phyloP scores from a whole-genome alignment of 2,888 invertebrate genomes.

The Therioaphis trifolii region DNA sequence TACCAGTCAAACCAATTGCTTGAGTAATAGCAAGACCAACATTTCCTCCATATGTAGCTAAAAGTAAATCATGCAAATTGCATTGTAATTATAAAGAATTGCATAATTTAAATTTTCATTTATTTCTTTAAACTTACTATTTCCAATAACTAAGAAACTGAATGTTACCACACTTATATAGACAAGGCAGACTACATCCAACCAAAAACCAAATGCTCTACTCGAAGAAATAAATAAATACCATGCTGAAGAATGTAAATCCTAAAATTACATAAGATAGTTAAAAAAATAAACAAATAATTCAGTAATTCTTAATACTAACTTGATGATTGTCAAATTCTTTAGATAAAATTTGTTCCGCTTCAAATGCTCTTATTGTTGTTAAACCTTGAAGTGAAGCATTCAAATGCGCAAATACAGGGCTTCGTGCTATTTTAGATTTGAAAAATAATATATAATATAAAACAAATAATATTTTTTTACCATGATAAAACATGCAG shows the following conservation, averaged over 20 bases:
- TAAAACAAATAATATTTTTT: not conserved
- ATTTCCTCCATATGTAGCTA: constrained; percentile 73
- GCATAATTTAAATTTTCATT: not conserved
- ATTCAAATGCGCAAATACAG: constrained; percentile 93
- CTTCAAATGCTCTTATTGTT: constrained; percentile 89
- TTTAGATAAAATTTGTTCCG: constrained; percentile 80
- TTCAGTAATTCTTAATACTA: constrained; percentile 67
- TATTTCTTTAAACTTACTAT: constrained; percentile 62
- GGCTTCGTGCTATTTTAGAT: constrained; percentile 80
- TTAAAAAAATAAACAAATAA: constrained; percentile 31
- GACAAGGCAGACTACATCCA: constrained; percentile 87
- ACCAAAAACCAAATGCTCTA: constrained; percentile 92
- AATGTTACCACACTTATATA: constrained; percentile 89
- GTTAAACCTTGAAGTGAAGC: constrained; percentile 90
- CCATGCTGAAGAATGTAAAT: constrained; percentile 80
- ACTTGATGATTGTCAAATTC: constrained; percentile 84
- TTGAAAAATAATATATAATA: not conserved
- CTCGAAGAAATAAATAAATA: constrained; percentile 89
- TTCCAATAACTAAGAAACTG: constrained; percentile 77
- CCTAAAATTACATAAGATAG: constrained; percentile 50
- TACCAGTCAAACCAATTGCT: constrained; percentile 82
- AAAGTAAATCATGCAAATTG: not conserved
- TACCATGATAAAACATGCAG: not conserved
- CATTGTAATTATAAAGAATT: not conserved
- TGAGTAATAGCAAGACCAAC: constrained; percentile 85